Evolutionary conservation across 2,113 vertebrate species (phyloP).

Genomic region (Caloenas nicobarica): DNA sequence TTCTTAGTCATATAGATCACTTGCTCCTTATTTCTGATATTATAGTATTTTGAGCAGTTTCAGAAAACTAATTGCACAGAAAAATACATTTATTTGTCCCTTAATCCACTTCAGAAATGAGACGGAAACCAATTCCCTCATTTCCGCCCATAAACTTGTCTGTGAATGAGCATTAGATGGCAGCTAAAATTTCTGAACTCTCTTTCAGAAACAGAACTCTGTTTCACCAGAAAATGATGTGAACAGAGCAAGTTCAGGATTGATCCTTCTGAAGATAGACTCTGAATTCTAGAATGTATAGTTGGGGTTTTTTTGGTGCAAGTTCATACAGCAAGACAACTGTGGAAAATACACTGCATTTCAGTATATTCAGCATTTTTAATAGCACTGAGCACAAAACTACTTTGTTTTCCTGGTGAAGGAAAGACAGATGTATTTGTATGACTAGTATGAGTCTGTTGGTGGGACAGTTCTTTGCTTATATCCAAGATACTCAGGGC

Average conservation of each 20-base stretch:
- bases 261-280: background rate
- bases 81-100: background rate
- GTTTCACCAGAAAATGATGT: background rate
- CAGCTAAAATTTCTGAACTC: background rate
- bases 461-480: background rate
- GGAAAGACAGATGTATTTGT: background rate
- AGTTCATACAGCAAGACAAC: background rate
- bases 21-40: background rate
- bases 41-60: background rate
- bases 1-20: background rate
- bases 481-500: background rate
- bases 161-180: background rate
- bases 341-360: background rate
- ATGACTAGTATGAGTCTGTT: background rate
- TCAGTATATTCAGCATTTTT: background rate
- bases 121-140: background rate
- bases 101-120: background rate
- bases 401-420: background rate
- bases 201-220: background rate
- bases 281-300: background rate
- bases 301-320: background rate
- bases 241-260: background rate
- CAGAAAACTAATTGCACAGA: background rate
- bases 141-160: background rate
- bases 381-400: background rate